phyloP scores from a whole-genome alignment of 2,797 vertebrate genomes.

The Platalea minor region DNA sequence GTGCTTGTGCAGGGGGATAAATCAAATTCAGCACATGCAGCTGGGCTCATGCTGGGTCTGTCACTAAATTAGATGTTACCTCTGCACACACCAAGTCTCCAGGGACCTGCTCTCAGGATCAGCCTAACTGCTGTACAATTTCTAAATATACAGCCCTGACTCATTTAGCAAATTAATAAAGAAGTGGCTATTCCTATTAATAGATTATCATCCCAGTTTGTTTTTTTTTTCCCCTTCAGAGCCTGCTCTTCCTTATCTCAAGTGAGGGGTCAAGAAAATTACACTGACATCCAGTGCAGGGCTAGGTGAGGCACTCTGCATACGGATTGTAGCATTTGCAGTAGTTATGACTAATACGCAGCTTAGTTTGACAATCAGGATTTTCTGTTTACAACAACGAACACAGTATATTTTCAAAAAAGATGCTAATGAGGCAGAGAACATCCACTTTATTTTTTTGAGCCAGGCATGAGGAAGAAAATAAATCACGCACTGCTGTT shows the following conservation, averaged over 20 bases:
- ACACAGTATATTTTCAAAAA: not conserved
- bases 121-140: not conserved
- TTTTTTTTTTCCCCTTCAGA: not conserved
- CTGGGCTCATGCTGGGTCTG: not conserved
- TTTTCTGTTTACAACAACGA: not conserved
- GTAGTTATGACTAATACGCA: not conserved
- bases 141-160: not conserved
- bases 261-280: not conserved
- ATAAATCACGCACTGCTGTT: not conserved
- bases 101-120: not conserved
- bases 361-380: not conserved
- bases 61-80: not conserved
- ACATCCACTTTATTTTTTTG: not conserved
- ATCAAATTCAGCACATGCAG: not conserved
- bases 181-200: not conserved
- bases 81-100: not conserved
- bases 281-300: not conserved
- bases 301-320: not conserved
- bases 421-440: not conserved
- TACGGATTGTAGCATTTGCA: not conserved
- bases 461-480: not conserved
- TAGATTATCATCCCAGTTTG: not conserved
- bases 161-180: conserved; percentile 19
- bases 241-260: not conserved
- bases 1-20: not conserved